These are phyloP conservation scores for Tachuris rubrigastra DNA, from an alignment of 2,113 vertebrate genomes.

Conservation along the genomic window DNA sequence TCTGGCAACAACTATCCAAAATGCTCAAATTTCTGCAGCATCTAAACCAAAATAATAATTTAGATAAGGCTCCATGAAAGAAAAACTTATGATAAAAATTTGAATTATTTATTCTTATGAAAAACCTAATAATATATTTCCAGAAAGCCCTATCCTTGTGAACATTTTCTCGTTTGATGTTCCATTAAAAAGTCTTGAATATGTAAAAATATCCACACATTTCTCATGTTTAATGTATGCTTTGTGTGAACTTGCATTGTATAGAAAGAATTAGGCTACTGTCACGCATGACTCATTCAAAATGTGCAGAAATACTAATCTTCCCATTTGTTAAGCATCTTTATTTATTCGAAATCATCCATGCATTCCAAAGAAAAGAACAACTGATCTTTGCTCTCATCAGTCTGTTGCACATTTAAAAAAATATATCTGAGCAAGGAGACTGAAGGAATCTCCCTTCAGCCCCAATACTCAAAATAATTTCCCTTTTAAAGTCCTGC, in stretches of 20 bases:
- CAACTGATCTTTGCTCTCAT: neutral
- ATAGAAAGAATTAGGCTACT: conserved; percentile 6
- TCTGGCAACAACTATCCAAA: neutral
- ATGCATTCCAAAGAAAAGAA: conserved; percentile 25
- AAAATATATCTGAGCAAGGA: neutral
- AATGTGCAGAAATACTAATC: conserved; percentile 48
- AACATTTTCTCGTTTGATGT: neutral
- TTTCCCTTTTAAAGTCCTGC: neutral
- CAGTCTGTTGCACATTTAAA: neutral
- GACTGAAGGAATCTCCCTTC: neutral
- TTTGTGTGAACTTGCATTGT: neutral
- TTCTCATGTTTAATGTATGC: conserved; percentile 1
- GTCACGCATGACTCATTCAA: conserved; percentile 25
- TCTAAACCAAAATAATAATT: neutral
- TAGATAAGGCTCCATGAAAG: neutral
- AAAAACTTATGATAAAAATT: neutral
- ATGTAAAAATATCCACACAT: conserved; percentile 8
- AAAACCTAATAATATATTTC: neutral
- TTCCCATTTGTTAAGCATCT: conserved; percentile 48
- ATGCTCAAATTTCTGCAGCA: fast-evolving
- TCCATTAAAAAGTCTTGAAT: neutral
- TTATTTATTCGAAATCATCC: conserved; percentile 28
- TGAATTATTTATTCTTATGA: neutral
- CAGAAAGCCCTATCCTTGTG: neutral
- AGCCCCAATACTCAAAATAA: neutral